phyloP scores from a whole-genome alignment of 1,140 invertebrate genomes.

The Meloidogyne floridensis region DNA sequence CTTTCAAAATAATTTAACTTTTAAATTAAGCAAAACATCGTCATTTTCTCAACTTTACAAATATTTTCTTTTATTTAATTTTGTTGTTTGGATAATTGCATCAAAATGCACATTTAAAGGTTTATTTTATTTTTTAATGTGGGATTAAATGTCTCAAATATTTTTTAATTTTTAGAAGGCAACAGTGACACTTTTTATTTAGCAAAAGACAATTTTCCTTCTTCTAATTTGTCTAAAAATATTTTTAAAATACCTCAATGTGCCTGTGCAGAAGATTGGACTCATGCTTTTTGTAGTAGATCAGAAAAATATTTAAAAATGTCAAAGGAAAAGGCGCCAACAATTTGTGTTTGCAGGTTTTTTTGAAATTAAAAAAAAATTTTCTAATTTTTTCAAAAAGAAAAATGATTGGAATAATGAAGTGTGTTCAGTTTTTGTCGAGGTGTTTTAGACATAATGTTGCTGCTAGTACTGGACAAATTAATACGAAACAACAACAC shows the following conservation, averaged over 20 bases:
- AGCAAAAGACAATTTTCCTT: not conserved
- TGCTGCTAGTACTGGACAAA: not conserved
- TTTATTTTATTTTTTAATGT: not conserved
- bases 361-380: not conserved
- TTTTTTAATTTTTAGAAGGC: not conserved
- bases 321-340: constrained; percentile 30
- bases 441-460: constrained; percentile 36
- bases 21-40: too few relatives aligned
- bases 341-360: constrained; percentile 52
- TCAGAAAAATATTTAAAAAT: constrained; percentile 31
- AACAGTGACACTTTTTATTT: too few relatives aligned
- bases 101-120: constrained; percentile 5
- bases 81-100: not conserved
- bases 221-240: not conserved
- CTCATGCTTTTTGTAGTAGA: constrained; percentile 34
- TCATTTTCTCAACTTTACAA: not conserved
- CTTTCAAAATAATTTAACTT: too few relatives aligned
- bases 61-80: not conserved
- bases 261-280: constrained; percentile 43
- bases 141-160: not conserved
- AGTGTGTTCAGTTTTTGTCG: constrained; percentile 46
- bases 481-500: not conserved
- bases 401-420: constrained; percentile 23
- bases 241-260: constrained; percentile 27
- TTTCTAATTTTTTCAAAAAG: constrained; percentile 27